Evolutionary conservation across 2,888 invertebrate genomes (phyloP).

Genomic region (Ophion ellenae): DNA sequence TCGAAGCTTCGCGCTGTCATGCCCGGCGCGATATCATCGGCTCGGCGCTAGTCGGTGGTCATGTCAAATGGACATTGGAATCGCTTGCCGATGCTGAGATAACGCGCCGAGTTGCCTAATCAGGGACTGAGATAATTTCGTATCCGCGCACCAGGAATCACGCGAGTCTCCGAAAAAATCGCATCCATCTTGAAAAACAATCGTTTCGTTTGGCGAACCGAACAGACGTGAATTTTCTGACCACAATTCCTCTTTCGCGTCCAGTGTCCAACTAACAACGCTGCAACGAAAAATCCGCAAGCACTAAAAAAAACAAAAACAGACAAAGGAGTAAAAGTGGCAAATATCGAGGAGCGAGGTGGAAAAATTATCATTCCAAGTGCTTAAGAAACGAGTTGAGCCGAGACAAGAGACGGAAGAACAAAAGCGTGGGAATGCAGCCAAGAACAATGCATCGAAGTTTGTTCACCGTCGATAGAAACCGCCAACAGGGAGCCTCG

Average conservation of each 20-base stretch:
- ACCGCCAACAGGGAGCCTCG: neutral
- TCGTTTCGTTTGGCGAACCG: neutral
- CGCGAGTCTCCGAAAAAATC: neutral
- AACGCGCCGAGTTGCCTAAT: neutral
- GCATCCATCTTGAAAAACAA: neutral
- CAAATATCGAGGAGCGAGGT: neutral
- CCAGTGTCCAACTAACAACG: too few species aligned
- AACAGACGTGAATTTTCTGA: neutral
- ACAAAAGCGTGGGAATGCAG: neutral
- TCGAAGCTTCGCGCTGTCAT: neutral
- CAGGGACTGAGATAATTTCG: neutral
- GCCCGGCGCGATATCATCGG: neutral
- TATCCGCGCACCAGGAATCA: neutral
- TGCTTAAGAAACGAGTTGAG: neutral
- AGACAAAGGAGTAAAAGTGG: neutral
- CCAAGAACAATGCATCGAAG: too few species aligned
- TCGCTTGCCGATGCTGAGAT: neutral
- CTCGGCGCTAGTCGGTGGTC: neutral
- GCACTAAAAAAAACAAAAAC: neutral
- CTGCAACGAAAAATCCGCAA: neutral
- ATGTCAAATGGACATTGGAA: neutral
- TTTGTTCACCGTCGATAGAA: neutral
- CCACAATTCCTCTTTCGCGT: neutral
- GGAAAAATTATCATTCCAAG: neutral
- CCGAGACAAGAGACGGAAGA: neutral